Base-by-base conservation (phyloP, 2,113 vertebrate genomes). In the Sinocyclocheilus rhinocerous region DNA sequence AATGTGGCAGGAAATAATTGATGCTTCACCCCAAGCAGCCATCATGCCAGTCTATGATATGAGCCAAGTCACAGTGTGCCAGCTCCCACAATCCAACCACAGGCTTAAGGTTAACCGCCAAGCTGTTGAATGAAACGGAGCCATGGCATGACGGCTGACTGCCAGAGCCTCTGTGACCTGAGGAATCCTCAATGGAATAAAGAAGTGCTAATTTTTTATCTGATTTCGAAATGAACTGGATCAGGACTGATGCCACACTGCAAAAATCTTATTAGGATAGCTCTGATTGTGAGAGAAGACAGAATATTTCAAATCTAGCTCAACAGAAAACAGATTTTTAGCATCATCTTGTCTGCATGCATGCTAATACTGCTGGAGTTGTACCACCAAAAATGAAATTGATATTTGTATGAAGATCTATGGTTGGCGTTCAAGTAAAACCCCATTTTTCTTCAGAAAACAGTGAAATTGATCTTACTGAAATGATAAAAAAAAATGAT, bases 51-150 rank as follows among this genome's bases (percentile, higher is more conserved):
- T 24, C 39, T 87, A 85, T 76, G 69, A 73, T 20, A 76, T 15
- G 72, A 67, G 78, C 89, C 81, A 87, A 91, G 33, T 77, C 83
- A 78, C 59, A 81, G 85, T 52, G 79, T 73, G 88, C 65, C 29
- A 1, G 80, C n/a, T 45, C n/a, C 4, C 88, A 33, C 69, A 86
- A 86, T 80, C 84, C 50, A 61, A 83, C 81, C 85, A 88, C 50
- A 80, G 65, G 85, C 20, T 89, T 76, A 42, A 65, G 59, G 86
- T 87, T 91, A 89, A 88, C 86, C 76, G 70, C 85, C 85, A 33
- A 69, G 85, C 80, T 76, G 73, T 78, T 81, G 33, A 70, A 61
- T 81, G 57, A 78, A 33, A 50, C 33, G 11, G 63, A 83, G 55
- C 72, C 50, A 82, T 76, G 84, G 45, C 57, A 15, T 33, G 29